These are phyloP conservation scores for Meta bourneti DNA, from an alignment of 2,888 invertebrate species.

Conservation along the genomic window DNA sequence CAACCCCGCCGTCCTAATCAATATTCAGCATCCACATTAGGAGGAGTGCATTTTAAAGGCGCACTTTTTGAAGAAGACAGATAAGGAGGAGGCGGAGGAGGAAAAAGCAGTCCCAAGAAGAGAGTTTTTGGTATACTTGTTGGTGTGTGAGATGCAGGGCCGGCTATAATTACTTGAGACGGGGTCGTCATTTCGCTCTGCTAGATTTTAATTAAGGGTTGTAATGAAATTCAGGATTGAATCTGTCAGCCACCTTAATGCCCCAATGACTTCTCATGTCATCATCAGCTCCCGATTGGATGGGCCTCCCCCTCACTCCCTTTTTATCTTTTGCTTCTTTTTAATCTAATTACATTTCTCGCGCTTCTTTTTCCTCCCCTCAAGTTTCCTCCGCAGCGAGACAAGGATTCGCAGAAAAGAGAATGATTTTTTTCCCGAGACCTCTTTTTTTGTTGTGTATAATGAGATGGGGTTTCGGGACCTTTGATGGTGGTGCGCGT, in stretches of 20 bases:
- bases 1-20: too few species aligned
- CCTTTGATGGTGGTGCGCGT: too few species aligned
- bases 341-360: conserved; percentile 64
- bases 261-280: conserved; percentile 61
- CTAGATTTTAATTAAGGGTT: conserved; percentile 67
- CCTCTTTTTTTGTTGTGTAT: too few species aligned
- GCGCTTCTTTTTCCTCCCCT: not conserved
- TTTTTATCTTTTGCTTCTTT: conserved; percentile 27
- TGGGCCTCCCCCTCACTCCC: conserved; percentile 1
- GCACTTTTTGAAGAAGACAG: too few species aligned
- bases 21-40: too few species aligned
- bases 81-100: too few species aligned
- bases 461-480: too few species aligned
- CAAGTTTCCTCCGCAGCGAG: too few species aligned
- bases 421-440: too few species aligned
- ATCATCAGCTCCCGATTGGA: conserved; percentile 47
- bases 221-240: conserved; percentile 71
- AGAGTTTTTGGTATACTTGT: conserved; percentile 53
- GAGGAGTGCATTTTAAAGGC: too few species aligned
- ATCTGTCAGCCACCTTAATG: conserved; percentile 70
- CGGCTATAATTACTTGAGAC: conserved; percentile 55
- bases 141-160: conserved; percentile 17
- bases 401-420: too few species aligned
- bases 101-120: not conserved
- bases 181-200: conserved; percentile 62